phyloP scores from a whole-genome alignment of 2,113 vertebrate genomes.

The Neotoma lepida region DNA sequence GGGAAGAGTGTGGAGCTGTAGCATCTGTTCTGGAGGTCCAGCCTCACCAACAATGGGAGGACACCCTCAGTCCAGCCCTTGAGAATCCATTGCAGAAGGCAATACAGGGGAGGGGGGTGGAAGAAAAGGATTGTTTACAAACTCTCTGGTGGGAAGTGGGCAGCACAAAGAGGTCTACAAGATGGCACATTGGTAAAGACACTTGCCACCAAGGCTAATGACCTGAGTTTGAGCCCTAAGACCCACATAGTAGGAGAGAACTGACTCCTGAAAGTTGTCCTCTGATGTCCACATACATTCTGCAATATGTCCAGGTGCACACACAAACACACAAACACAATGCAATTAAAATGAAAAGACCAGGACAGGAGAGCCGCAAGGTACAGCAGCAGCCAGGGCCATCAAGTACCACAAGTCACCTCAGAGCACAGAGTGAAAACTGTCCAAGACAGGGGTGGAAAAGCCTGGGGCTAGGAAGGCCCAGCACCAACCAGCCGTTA shows the following conservation, averaged over 20 bases:
- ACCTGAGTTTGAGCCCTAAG: neutral
- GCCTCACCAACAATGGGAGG: neutral
- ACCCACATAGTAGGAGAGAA: neutral
- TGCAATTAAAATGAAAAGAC: neutral
- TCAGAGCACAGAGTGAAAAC: rapidly evolving
- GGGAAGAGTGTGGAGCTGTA: rapidly evolving
- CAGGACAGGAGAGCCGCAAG: neutral
- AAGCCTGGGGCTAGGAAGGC: neutral
- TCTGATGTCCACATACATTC: neutral
- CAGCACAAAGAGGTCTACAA: too few relatives aligned
- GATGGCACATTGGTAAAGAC: neutral
- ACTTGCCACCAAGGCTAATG: neutral
- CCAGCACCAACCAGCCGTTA: neutral
- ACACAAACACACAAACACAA: neutral
- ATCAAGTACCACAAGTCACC: neutral
- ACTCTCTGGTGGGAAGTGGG: neutral
- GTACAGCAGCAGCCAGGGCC: neutral
- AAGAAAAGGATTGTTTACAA: neutral
- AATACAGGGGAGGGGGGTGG: neutral
- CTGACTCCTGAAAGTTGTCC: neutral
- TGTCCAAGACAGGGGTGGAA: neutral
- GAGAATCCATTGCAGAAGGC: neutral
- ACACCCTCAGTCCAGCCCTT: neutral
- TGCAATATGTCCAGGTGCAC: too few relatives aligned
- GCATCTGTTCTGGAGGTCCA: neutral